A percentile compares a stretch with the other conserved stretches of the same genome.
phyloP scores from a whole-genome alignment of 2,888 invertebrate species.

The Entomobrya multifasciata region DNA sequence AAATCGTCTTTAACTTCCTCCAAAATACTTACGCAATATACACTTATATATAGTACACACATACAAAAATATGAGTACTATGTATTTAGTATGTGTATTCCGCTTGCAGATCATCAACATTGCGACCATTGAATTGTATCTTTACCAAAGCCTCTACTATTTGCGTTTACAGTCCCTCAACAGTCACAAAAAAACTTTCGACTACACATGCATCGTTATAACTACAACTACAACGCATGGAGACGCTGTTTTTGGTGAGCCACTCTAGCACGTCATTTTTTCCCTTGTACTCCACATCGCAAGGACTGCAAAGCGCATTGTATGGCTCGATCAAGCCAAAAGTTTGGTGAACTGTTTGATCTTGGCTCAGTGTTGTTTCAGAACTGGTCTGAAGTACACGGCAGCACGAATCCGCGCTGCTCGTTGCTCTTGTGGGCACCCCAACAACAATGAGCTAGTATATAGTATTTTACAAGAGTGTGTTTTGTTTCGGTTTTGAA shows the following conservation, averaged over 20 bases:
- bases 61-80: background rate
- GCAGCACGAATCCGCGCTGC: conserved; percentile 12
- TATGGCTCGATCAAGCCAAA: conserved; percentile 14
- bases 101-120: conserved; percentile 2
- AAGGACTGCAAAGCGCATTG: background rate
- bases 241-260: background rate
- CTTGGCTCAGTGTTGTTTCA: conserved; percentile 65
- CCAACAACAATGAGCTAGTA: conserved; percentile 25
- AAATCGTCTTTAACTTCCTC: too few relatives aligned
- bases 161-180: background rate
- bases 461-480: background rate
- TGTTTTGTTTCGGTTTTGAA: background rate
- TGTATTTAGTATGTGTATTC: background rate
- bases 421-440: conserved; percentile 13
- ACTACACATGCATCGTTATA: too few relatives aligned
- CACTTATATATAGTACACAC: background rate
- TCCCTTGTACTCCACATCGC: background rate
- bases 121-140: too few relatives aligned
- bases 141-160: background rate
- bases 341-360: conserved; percentile 43
- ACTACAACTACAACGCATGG: too few relatives aligned
- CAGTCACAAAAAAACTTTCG: too few relatives aligned
- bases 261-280: background rate
- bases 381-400: conserved; percentile 63
- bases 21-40: conserved; percentile 13